These are phyloP conservation scores for Heliothis peltigera DNA, from an alignment of 2,888 invertebrate genomes.

Conservation along the genomic window DNA sequence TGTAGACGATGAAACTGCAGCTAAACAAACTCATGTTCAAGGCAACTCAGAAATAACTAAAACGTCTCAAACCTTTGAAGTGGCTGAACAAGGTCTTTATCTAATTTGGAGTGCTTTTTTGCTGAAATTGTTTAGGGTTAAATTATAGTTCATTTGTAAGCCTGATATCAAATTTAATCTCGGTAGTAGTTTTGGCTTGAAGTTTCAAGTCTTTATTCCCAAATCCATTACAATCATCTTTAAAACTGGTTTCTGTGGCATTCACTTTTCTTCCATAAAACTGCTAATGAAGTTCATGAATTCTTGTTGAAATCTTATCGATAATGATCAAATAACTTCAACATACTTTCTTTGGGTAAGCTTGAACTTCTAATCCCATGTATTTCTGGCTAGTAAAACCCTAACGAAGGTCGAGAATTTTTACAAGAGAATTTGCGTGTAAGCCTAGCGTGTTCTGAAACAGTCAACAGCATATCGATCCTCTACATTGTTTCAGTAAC, in stretches of 20 bases:
- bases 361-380: slow-evolving; percentile 28
- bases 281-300: slow-evolving; percentile 14
- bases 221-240: not conserved
- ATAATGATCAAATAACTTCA: slow-evolving; percentile 30
- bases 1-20: slow-evolving; percentile 13
- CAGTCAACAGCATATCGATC: slow-evolving; percentile 58
- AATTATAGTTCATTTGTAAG: too few relatives aligned
- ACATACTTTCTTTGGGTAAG: slow-evolving; percentile 33
- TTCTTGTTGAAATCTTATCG: slow-evolving; percentile 24
- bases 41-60: slow-evolving; percentile 9
- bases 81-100: slow-evolving; percentile 30
- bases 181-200: not conserved
- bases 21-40: slow-evolving; percentile 11
- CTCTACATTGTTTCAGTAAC: slow-evolving; percentile 37
- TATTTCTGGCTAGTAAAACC: slow-evolving; percentile 51
- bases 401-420: slow-evolving; percentile 57
- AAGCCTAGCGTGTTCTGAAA: slow-evolving; percentile 45
- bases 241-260: not conserved
- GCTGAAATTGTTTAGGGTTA: slow-evolving; percentile 5
- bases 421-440: slow-evolving; percentile 57
- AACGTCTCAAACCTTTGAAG: slow-evolving; percentile 1
- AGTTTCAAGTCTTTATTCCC: not conserved
- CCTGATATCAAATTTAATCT: too few relatives aligned
- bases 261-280: not conserved
- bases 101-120: slow-evolving; percentile 22